phyloP scores from a whole-genome alignment of 1,140 invertebrate species.

The Fopius arisanus region DNA sequence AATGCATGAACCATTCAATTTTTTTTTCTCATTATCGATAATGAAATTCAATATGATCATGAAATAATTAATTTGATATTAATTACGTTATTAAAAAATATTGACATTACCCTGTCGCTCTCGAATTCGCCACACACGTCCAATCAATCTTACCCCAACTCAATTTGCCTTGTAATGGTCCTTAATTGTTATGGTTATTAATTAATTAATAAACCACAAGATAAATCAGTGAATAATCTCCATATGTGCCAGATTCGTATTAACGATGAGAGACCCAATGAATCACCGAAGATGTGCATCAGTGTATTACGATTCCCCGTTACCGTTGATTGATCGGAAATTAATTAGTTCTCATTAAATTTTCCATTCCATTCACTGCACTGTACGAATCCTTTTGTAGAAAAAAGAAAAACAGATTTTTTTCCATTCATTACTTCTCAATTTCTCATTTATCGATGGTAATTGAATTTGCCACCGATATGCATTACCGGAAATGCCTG shows the following conservation, averaged over 20 bases:
- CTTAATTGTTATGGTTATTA: background rate
- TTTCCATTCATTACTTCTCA: background rate
- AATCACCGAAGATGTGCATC: background rate
- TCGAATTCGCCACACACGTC: background rate
- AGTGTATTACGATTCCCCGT: background rate
- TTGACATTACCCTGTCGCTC: background rate
- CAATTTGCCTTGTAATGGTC: background rate
- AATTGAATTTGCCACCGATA: slow-evolving; percentile 19
- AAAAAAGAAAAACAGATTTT: background rate
- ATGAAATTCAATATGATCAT: too few species aligned
- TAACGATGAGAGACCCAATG: background rate
- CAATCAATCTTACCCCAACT: background rate
- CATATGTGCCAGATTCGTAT: background rate
- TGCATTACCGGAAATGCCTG: background rate
- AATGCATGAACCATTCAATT: too few species aligned
- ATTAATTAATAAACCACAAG: background rate
- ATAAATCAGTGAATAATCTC: background rate
- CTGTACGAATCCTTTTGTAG: background rate
- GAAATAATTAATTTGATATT: too few species aligned
- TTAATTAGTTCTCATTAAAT: background rate
- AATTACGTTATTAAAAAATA: too few species aligned
- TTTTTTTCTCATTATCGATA: too few species aligned
- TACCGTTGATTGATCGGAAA: background rate
- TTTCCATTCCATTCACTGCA: background rate
- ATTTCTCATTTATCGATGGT: background rate